Base-by-base conservation (phyloP, 1,140 invertebrate genomes). In the Neodiprion lecontei region DNA sequence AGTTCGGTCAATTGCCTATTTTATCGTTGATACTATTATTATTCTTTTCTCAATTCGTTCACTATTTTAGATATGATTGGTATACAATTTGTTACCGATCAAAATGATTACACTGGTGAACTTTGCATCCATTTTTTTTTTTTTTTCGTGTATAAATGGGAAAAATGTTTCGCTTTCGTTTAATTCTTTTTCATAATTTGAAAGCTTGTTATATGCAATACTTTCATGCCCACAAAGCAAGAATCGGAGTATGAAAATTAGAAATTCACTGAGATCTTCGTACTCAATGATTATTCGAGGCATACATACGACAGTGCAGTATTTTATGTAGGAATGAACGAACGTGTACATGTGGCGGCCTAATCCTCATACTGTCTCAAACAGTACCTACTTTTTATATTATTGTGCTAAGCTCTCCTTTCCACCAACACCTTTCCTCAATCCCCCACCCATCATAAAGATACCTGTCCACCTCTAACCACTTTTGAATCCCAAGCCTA, bases 311-410 rank as follows among this genome's bases (percentile, higher is more conserved):
- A 81, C 83, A 80, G 75, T 78, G 77, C 79, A 78, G 72, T 73
- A 50, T 81, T 40, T 61, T 17, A 61, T 17, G 28, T 40, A 77
- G 69, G 74, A 77, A 78, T 75, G 76, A 69, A 76, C 70, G 80
- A 82, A 80, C 80, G 72, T 40, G 73, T 69, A 47, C 23, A 80
- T 82, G 83, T 77, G 83, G 79, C 83, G 87, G 87, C 87, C 87
- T 88, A 88, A 88, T 85, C 83, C 84, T 86, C 77, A 81, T 83
- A 80, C 83, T 87, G 80, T 87, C 81, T 87, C 84, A 80, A 88
- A 78, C 28, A 40, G 28, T 40, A 40, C 28, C 28, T 87, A 88
- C 86, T 87, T 88, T 88, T 88, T 87, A 87, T 88, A 88, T 87
- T 84, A 85, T 85, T 86, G 86, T 87, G 83, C 84, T 83, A 83